phyloP scores from a whole-genome alignment of 2,797 vertebrate genomes.

The Clarias pachynema region DNA sequence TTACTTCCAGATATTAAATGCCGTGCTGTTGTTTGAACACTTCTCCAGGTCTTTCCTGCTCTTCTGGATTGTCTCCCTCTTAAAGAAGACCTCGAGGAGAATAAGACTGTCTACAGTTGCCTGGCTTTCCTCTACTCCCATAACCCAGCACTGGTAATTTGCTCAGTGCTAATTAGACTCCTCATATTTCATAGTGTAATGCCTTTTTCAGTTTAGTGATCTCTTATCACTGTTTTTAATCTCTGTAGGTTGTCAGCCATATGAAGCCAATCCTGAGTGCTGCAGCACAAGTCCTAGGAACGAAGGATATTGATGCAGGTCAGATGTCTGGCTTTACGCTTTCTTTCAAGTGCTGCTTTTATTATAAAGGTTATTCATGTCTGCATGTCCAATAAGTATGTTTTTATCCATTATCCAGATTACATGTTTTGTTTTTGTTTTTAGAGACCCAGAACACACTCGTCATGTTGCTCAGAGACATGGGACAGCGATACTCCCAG shows the following conservation, averaged over 20 bases:
- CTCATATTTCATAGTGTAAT: background rate
- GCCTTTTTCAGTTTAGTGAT: background rate
- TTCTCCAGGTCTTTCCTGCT: slow-evolving; percentile 80
- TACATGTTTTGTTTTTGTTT: slow-evolving; percentile 22
- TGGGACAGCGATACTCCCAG: slow-evolving; percentile 74
- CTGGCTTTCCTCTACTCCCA: slow-evolving; percentile 80
- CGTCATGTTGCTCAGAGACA: slow-evolving; percentile 70
- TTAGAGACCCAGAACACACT: slow-evolving; percentile 76
- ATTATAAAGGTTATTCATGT: background rate
- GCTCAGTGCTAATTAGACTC: background rate
- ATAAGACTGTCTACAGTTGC: slow-evolving; percentile 82
- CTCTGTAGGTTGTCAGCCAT: slow-evolving; percentile 60
- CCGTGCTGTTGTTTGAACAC: no score
- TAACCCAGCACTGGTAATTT: slow-evolving; percentile 67
- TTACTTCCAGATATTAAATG: no score
- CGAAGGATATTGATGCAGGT: slow-evolving; percentile 71
- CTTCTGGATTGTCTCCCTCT: slow-evolving; percentile 80
- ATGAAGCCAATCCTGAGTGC: slow-evolving; percentile 71
- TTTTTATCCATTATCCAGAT: background rate
- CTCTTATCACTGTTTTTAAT: slow-evolving; percentile 2
- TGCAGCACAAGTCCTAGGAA: slow-evolving; percentile 64
- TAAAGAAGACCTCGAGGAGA: slow-evolving; percentile 87
- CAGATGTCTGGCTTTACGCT: slow-evolving; percentile 24
- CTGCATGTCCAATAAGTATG: background rate
- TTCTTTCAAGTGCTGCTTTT: background rate